Conservation (phyloP, 2,888 invertebrate species). For the Bembecia ichneumoniformis region DNA sequence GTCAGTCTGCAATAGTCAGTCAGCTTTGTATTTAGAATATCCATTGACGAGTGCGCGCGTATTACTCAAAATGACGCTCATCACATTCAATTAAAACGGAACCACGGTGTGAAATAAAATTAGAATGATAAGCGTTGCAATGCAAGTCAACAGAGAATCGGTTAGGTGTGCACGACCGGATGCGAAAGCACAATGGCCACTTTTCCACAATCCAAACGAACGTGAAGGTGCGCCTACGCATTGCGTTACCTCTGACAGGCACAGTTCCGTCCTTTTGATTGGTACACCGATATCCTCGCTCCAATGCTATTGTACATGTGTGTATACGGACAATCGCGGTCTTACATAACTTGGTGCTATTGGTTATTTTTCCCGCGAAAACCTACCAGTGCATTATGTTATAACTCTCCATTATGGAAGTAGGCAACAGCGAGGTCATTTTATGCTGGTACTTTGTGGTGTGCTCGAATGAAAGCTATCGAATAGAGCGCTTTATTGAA, state of each 20-base stretch:
- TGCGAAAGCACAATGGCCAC: constrained; percentile 28
- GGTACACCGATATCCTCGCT: constrained; percentile 36
- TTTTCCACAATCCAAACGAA: constrained; percentile 28
- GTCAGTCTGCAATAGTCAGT: no score
- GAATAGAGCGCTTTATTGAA: constrained; percentile 31
- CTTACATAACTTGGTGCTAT: constrained; percentile 49
- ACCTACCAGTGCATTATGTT: constrained; percentile 20
- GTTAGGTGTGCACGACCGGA: constrained; percentile 22
- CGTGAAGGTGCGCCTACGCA: constrained; percentile 52
- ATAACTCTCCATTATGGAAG: constrained; percentile 8
- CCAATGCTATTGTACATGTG: constrained; percentile 37
- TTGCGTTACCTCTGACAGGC: constrained; percentile 52
- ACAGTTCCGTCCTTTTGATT: constrained; percentile 61
- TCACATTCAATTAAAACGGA: not conserved
- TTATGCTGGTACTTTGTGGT: constrained; percentile 19
- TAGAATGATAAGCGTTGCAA: not conserved
- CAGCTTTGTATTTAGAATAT: no score
- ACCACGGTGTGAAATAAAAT: not conserved
- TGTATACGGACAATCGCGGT: constrained; percentile 30
- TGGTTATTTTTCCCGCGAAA: constrained; percentile 45
- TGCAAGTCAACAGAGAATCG: not conserved
- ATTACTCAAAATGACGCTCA: no score
- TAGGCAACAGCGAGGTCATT: constrained; percentile 13
- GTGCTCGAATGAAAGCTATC: constrained; percentile 31
- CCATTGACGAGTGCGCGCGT: no score